Percentiles rank a stretch among this genome's conserved stretches.
Evolutionary conservation across 2,113 vertebrate genomes (phyloP).

Genomic region (Eubucco bourcierii): DNA sequence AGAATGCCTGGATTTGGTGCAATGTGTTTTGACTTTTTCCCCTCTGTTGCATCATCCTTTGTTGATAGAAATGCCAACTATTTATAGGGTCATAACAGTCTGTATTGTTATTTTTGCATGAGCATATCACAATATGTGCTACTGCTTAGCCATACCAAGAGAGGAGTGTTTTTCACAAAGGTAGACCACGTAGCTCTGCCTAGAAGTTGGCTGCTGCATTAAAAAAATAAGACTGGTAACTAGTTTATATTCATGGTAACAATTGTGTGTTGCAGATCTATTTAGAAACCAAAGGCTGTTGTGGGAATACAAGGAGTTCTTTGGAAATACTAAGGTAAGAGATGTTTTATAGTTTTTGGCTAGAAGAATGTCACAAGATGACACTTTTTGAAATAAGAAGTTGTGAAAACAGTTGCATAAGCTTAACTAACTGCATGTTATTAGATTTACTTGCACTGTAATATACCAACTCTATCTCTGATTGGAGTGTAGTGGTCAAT

Average conservation of each 20-base stretch:
- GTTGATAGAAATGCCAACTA: neutral
- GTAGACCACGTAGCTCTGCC: neutral
- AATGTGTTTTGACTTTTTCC: neutral
- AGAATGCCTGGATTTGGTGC: neutral
- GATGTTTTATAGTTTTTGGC: neutral
- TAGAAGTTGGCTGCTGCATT: neutral
- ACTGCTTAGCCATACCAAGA: neutral
- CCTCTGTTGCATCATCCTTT: neutral
- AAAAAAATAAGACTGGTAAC: neutral
- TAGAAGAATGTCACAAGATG: neutral
- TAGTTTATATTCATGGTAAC: neutral
- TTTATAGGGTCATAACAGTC: neutral
- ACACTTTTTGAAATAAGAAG: neutral
- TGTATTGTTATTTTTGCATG: neutral
- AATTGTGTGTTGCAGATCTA: constrained; percentile 77
- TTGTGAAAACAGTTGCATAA: neutral
- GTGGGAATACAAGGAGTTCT: constrained; percentile 94
- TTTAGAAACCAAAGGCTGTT: constrained; percentile 93
- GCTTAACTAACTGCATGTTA: neutral
- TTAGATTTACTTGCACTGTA: neutral
- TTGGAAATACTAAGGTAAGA: constrained; percentile 95
- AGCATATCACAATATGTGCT: neutral
- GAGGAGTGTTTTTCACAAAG: neutral
- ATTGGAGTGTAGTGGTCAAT: neutral
- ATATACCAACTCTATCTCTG: neutral